Base-by-base conservation (phyloP, 2,113 vertebrate genomes). In the Chaetodon auriga region DNA sequence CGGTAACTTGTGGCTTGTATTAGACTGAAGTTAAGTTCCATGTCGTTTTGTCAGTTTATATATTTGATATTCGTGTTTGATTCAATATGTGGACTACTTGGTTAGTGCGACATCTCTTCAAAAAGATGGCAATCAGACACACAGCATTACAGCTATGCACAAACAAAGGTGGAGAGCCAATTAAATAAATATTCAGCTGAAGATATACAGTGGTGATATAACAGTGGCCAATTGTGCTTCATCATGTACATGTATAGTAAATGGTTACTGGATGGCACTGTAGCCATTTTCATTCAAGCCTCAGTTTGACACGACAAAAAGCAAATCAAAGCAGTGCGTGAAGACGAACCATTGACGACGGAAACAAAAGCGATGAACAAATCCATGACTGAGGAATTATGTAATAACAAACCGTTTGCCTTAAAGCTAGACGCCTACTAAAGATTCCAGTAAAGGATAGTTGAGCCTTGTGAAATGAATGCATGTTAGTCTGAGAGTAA, bases 351-450 rank as follows among this genome's bases (percentile, higher is more conserved):
- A 38, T 9, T 75, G 36, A 64, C 3, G 21, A 68, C 23, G 48
- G 38, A 76, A 68, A 68, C 35, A 80, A 65, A 70, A 69, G 30
- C n/a, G 23, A 57, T 48, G 30, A 83, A 71, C 43, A 84, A 80
- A 83, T 77, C 64, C 68, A 78, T 43, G 11, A 64, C 69, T 23
- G 30, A 72, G 25, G 51, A 48, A 55, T 87, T 89, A 88, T 83
- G 73, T 72, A 90, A 91, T 73, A 49, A 63, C 30, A 15, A 75
- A 57, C 25, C 38, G 75, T 85, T 82, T 68, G 83, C 72, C 82
- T 78, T 78, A 48, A 76, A 89, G 80, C 80, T 41, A 25, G 35
- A 84, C 80, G 48, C 87, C 86, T 79, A 88, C 75, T 65, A 6
- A 61, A 86, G 35, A 74, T 43, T 57, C 75, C 43, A 65, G 53